Evolutionary conservation across 2,888 invertebrate species (phyloP).

Genomic region (Oligia strigilis): DNA sequence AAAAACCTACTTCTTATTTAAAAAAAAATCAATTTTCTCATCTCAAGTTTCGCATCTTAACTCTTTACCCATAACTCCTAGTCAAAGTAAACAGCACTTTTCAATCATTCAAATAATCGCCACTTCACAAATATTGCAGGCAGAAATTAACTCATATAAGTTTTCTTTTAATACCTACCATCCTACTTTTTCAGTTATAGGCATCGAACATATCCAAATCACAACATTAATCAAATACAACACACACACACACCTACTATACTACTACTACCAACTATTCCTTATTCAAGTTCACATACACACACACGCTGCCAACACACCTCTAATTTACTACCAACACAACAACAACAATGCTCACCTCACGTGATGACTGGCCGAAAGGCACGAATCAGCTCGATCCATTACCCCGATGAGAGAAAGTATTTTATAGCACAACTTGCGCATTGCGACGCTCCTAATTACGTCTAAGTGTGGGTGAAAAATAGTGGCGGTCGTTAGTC

Average conservation of each 20-base stretch:
- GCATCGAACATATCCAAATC: neutral
- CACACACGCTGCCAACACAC: constrained; percentile 14
- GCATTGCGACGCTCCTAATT: constrained; percentile 74
- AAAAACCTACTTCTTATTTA: too few species aligned
- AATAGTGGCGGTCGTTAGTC: constrained; percentile 59
- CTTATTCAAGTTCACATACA: neutral
- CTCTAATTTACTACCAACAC: constrained; percentile 50
- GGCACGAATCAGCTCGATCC: constrained; percentile 74
- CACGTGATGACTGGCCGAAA: constrained; percentile 73
- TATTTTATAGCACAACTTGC: constrained; percentile 78
- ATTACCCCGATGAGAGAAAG: constrained; percentile 84
- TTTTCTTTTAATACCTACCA: too few species aligned
- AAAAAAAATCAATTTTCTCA: neutral
- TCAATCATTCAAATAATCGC: neutral
- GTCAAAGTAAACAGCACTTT: neutral
- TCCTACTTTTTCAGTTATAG: too few species aligned
- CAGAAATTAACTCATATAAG: too few species aligned
- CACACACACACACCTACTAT: neutral
- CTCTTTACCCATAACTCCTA: too few species aligned
- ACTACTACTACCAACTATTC: too few species aligned
- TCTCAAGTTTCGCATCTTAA: neutral
- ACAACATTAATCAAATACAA: constrained; percentile 5
- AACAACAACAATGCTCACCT: constrained; percentile 47
- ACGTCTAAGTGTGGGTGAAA: constrained; percentile 69
- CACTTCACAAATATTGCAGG: too few species aligned